Evolutionary conservation across 2,888 invertebrate genomes (phyloP), one percentile per base, ranked within the genome.

Genomic region (Clepsis dumicolana): DNA sequence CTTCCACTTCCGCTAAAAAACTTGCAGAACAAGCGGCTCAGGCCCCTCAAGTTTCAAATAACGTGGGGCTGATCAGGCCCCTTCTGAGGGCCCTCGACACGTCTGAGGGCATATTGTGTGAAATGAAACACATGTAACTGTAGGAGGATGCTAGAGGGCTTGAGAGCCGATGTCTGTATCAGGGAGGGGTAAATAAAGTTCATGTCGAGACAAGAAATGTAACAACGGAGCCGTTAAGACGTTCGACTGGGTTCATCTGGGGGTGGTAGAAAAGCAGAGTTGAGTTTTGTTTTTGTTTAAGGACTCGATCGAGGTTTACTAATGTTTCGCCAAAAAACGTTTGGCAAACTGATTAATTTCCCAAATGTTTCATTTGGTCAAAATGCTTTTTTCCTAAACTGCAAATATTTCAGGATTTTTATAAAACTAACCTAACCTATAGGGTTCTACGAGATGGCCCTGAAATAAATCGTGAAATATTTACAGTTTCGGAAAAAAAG

Each of bases 71-170:
- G 59, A 59, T 70, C 50, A 70, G 64, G 73, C 75, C 77, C 76
- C 70, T 66, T 62, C 71, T 59, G 68, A 80, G 82, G 69, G 74
- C 79, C 74, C 82, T 82, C 75, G 71, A 61, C 70, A 57, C 53
- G 80, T 80, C 79, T 80, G 79, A 79, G 76, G 72, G 75, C 65
- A 67, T 67, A 70, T 71, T 71, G 70, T 75, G 73, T 77, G 62
- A 76, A 75, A 74, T 75, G 74, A 75, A 73, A 77, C 75, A 75
- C 72, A 73, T 76, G 75, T 77, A 76, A 71, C 74, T 32, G 25
- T n/a, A 53, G n/a, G n/a, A 29, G 54, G 27, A 64, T 21, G 69
- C 38, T 72, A 73, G 73, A 71, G 73, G 18, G 12, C 21, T 48
- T 48, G 21, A 48, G 41, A 2, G 48, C 12, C 21, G 18, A 48